Evolutionary conservation across 2,113 vertebrate species (phyloP), one percentile per base, ranked within the genome.

Genomic region (Rafetus swinhoei): DNA sequence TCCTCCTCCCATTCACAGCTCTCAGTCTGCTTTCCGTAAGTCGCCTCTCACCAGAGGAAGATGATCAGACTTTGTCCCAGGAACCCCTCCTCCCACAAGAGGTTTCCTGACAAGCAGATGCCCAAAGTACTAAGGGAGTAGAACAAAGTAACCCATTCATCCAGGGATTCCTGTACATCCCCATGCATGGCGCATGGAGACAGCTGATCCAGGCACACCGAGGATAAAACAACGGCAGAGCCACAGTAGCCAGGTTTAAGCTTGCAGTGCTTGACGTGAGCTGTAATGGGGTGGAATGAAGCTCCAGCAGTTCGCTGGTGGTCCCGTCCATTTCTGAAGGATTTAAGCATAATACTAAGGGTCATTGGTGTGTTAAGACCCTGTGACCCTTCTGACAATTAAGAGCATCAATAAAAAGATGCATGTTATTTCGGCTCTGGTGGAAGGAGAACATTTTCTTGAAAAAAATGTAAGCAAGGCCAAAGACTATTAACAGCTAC

Each of bases 11-110:
- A 79, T 0, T 2, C 25, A 1, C 84, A 81, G 79, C 89, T 57
- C 53, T 56, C 50, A 90, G 88, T 19, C 94, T 53, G 87, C 83
- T 88, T 85, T 94, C 59, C 45, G 87, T 74, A 95, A 93, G 65
- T 88, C 92, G 69, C 90, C 85, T 88, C 81, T 94, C 94, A 55
- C 59, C 90, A 92, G 90, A 85, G 52, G 45, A 95, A 88, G 88
- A 95, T 93, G 94, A 94, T 95, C 82, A 94, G 90, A 92, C 55
- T 79, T 86, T 94, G 77, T 95, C 90, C 95, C 69, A 89, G 96
- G 96, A 93, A 93, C 79, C 53, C 65, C 83, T 81, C 50, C 60
- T 82, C 55, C 88, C 82, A 74, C 74, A 86, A 86, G 32, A 69
- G 65, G 81, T 2, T 87, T 2, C 53, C 82, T 18, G 55, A 35